Evolutionary conservation across 2,113 vertebrate genomes (phyloP), one percentile per base, ranked within the genome.

Genomic region (Lutjanus erythropterus): DNA sequence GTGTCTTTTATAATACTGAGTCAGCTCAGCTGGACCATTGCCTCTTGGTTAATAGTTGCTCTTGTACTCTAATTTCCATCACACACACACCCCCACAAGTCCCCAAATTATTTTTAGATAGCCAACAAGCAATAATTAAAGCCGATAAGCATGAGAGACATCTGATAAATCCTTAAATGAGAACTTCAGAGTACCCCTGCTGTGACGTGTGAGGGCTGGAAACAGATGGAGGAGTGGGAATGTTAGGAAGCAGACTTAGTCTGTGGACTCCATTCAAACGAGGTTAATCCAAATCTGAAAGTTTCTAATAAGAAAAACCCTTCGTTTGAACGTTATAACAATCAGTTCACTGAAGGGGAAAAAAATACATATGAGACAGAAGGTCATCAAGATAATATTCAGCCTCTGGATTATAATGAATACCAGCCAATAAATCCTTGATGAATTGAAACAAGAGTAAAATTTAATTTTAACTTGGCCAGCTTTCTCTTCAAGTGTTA

Each of bases 101-200:
- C 29, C 52, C 8, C 23, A 73, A 75, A 81, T 76, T 74, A 58
- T 71, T 81, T 82, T 64, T 72, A 70, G 80, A 80, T 53, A 79
- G 68, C 59, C 66, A 83, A 79, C 74, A 75, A 86, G 58, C 72
- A 81, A 83, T 73, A 83, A 86, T 87, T 80, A 87, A 75, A 69
- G 50, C 53, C 2, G 70, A 83, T 86, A 80, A 85, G 68, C 68
- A 56, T 55, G 69, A 85, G 76, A 72, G 62, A 81, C 75, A 71
- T 87, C 66, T 84, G 66, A 90, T 80, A 86, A 84, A 64, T 76
- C 73, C 61, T 87, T 75, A 87, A 88, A 82, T 68, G 79, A 75
- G 55, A 85, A 71, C 73, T 84, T 89, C 71, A 82, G 77, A 81
- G 73, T 82, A 47, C 53, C 72, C 70, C 64, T 71, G 81, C 83